phyloP scores from a whole-genome alignment of 2,888 invertebrate species.

The Sminthurides aquaticus region DNA sequence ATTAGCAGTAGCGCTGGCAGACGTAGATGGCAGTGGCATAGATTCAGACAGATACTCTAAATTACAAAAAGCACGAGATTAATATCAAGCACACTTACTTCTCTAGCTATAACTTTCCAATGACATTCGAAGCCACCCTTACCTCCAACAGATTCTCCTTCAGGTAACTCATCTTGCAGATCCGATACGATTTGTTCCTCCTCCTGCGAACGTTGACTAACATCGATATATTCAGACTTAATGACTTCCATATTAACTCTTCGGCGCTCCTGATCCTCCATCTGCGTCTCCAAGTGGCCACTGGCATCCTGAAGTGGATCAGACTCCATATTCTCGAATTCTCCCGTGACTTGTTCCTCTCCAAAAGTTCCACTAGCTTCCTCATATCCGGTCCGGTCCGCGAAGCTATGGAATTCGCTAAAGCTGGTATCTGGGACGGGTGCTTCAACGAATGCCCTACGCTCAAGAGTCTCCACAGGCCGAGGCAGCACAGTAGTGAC shows the following conservation, averaged over 20 bases:
- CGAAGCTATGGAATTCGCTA: neutral
- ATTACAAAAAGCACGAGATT: neutral
- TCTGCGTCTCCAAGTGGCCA: neutral
- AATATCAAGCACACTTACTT: too few species aligned
- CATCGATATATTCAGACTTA: neutral
- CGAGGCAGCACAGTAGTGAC: neutral
- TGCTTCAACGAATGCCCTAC: neutral
- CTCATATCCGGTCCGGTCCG: neutral
- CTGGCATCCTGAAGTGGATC: neutral
- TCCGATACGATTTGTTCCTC: neutral
- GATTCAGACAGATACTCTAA: neutral
- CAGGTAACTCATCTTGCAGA: neutral
- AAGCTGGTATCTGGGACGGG: neutral
- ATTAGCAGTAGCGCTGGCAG: neutral
- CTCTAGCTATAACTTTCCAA: too few species aligned
- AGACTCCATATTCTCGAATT: neutral
- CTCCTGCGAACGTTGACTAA: neutral
- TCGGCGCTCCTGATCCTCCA: neutral
- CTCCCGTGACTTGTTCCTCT: neutral
- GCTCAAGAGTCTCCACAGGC: neutral
- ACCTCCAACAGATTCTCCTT: neutral
- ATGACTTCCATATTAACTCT: slow-evolving; percentile 3
- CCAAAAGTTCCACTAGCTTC: neutral
- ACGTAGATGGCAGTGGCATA: neutral
- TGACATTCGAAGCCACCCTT: neutral